Percentiles rank a stretch among this genome's conserved stretches.
Conservation (phyloP, 2,113 vertebrate genomes). For the Erpornis zantholeuca region DNA sequence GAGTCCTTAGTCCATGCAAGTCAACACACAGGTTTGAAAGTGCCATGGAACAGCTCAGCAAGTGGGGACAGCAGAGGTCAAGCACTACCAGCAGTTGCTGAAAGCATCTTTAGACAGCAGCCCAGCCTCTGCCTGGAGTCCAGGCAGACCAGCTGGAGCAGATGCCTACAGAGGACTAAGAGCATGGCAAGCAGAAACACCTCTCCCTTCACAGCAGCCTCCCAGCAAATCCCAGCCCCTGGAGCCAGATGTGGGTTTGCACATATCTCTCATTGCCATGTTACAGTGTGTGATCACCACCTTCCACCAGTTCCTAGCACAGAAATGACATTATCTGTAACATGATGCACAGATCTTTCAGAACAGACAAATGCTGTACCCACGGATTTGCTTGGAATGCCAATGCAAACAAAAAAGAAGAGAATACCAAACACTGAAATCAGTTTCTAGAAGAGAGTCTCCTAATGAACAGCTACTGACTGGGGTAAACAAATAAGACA, state of each 20-base stretch:
- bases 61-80: neutral
- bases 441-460: neutral
- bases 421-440: neutral
- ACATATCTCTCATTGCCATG: rapidly evolving
- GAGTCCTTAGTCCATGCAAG: neutral
- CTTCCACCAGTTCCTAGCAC: neutral
- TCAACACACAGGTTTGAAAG: neutral
- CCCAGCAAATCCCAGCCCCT: neutral
- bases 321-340: neutral
- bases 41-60: neutral
- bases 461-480: neutral
- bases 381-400: neutral
- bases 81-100: neutral
- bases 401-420: neutral
- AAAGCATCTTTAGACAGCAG: neutral
- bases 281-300: rapidly evolving
- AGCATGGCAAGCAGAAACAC: neutral
- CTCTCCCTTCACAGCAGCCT: neutral
- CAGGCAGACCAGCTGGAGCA: neutral
- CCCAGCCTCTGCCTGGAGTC: neutral
- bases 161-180: neutral
- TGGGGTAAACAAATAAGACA: neutral
- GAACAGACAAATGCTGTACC: neutral
- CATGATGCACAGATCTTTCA: rapidly evolving
- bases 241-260: neutral